These are phyloP conservation scores for Balearica regulorum DNA, from an alignment of 2,797 vertebrate species.

Conservation along the genomic window DNA sequence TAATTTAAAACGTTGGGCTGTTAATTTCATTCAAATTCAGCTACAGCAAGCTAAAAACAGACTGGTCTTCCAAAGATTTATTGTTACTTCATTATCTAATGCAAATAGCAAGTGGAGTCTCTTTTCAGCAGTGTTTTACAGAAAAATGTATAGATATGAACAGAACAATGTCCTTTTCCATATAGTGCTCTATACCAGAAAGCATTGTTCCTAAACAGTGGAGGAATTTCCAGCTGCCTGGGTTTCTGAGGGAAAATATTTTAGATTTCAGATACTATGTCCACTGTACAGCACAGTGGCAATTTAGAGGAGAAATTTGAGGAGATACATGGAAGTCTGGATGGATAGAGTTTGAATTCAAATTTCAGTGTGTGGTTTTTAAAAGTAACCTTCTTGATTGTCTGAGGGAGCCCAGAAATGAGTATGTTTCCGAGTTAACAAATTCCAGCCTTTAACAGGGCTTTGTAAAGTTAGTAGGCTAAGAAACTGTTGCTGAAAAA, in stretches of 20 bases:
- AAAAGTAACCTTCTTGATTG: not conserved
- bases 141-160: not conserved
- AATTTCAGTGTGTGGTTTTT: not conserved
- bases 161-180: not conserved
- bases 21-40: not conserved
- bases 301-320: not conserved
- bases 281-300: not conserved
- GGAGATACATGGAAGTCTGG: not conserved
- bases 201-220: not conserved
- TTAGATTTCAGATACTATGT: not conserved
- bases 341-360: not conserved
- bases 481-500: not conserved
- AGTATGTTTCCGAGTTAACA: not conserved
- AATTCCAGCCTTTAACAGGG: not conserved
- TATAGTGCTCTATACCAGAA: not conserved
- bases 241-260: not conserved
- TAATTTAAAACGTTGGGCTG: not conserved
- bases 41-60: not conserved
- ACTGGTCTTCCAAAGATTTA: not conserved
- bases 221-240: not conserved
- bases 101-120: not conserved
- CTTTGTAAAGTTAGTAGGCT: not conserved
- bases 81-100: not conserved
- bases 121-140: not conserved
- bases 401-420: not conserved